Base-by-base conservation (phyloP, 1,140 invertebrate genomes). In the Pectinophora gossypiella region DNA sequence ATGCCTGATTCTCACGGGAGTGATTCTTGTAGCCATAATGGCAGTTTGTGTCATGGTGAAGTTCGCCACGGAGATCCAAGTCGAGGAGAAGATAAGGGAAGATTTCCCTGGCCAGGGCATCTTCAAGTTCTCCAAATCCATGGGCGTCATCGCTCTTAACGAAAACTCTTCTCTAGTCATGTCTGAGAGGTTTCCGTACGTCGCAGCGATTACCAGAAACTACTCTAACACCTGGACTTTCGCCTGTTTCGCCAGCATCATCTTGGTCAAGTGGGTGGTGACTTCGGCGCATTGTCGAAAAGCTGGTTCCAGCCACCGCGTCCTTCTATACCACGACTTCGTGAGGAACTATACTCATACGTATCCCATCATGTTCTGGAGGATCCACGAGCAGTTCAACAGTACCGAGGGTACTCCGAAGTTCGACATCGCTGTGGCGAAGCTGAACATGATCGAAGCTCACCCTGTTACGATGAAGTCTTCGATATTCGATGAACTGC, bases 31-130 rank as follows among this genome's bases (percentile, higher is more conserved):
- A 0, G 78, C 80, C 1, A 75, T 85, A 9, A 68, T 85, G 72
- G 76, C 76, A 0, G 74, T 85, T 0, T 74, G 75, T n/a, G 68
- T 83, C 10, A 85, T 85, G 82, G 78, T 85, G 0, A 85, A 85
- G 35, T 85, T 79, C 20, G 82, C 82, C 0, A 80, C 79, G 0
- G 36, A 85, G 32, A 77, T 84, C 32, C 75, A 75, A 1, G 61
- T 82, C 0, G 78, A 84, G 43, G 82, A 85, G 45, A 58, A 67
- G 6, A 72, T 69, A 21, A 59, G 75, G 10, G 76, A 80, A 9
- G 57, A 59, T 5, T 5, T 56, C 2, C 43, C 56, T 2, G 61
- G 55, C 4, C 55, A 61, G 0, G 63, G 57, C 0, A 54, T 74
- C 0, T 69, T 68, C 53, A 68, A 72, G 12, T 63, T 74, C 9